phyloP scores from a whole-genome alignment of 2,888 invertebrate genomes.

The Nemapogon koenigi region DNA sequence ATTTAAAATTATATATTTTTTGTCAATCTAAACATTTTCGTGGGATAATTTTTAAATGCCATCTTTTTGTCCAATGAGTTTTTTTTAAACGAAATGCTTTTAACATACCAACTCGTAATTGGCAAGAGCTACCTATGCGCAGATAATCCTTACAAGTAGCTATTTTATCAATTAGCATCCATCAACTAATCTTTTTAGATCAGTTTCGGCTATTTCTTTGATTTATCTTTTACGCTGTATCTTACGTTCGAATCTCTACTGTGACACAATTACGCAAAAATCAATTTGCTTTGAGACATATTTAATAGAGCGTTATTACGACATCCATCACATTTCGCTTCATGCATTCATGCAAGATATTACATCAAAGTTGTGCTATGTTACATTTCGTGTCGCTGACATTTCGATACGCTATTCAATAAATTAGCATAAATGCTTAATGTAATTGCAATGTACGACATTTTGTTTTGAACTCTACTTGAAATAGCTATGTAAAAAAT shows the following conservation, averaged over 20 bases:
- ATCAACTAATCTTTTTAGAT: slow-evolving; percentile 19
- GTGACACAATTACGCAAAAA: slow-evolving; percentile 26
- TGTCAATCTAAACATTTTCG: too few relatives aligned
- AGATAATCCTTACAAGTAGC: slow-evolving; percentile 26
- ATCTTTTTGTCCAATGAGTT: slow-evolving; percentile 7
- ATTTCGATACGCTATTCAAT: slow-evolving; percentile 31
- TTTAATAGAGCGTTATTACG: slow-evolving; percentile 33
- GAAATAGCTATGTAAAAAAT: background rate
- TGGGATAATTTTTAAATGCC: background rate
- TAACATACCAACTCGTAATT: background rate
- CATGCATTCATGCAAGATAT: slow-evolving; percentile 25
- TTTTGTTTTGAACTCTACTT: slow-evolving; percentile 9
- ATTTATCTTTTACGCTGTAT: background rate
- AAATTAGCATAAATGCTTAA: slow-evolving; percentile 42
- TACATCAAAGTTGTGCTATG: slow-evolving; percentile 6
- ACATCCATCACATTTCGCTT: slow-evolving; percentile 25
- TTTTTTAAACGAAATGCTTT: too few relatives aligned
- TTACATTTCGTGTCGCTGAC: slow-evolving; percentile 36
- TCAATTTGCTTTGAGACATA: slow-evolving; percentile 26
- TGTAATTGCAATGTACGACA: slow-evolving; percentile 11
- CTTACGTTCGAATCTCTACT: slow-evolving; percentile 1
- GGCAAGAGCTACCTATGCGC: slow-evolving; percentile 1
- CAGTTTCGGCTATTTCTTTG: background rate
- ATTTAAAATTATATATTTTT: too few relatives aligned
- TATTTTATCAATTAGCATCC: slow-evolving; percentile 29